Evolutionary conservation across 2,888 invertebrate genomes (phyloP).

Genomic region (Taphrorychus bicolor): DNA sequence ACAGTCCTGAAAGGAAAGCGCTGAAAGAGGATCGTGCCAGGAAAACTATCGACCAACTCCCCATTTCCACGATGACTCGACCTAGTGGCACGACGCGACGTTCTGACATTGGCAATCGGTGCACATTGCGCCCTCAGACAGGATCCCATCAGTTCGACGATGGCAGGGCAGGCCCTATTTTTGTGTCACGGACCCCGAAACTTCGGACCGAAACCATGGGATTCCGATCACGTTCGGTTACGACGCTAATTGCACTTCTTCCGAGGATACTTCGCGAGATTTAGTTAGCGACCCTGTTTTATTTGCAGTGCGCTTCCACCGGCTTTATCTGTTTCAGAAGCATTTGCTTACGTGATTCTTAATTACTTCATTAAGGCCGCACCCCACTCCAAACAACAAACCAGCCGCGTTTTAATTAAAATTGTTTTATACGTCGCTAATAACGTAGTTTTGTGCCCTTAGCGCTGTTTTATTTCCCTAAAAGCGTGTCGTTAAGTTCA

Average conservation of each 20-base stretch:
- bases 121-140: conserved; percentile 20
- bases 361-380: conserved; percentile 38
- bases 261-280: conserved; percentile 56
- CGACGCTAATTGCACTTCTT: conserved; percentile 60
- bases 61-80: conserved; percentile 10
- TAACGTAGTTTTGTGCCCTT: conserved; percentile 37
- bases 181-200: conserved; percentile 22
- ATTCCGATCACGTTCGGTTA: conserved; percentile 57
- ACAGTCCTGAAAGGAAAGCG: too few relatives aligned
- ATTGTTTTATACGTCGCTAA: conserved; percentile 39
- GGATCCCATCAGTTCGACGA: conserved; percentile 23
- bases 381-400: conserved; percentile 33
- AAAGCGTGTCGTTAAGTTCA: conserved; percentile 15
- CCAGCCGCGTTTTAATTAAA: conserved; percentile 39
- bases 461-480: conserved; percentile 35
- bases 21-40: not conserved
- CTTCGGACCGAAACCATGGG: conserved; percentile 19
- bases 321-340: conserved; percentile 49
- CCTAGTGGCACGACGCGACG: conserved; percentile 10
- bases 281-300: conserved; percentile 54
- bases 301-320: conserved; percentile 47
- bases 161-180: conserved; percentile 12
- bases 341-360: conserved; percentile 55
- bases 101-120: conserved; percentile 17
- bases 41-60: not conserved